phyloP scores from a whole-genome alignment of 2,113 vertebrate genomes.

The Xiphorhynchus elegans region DNA sequence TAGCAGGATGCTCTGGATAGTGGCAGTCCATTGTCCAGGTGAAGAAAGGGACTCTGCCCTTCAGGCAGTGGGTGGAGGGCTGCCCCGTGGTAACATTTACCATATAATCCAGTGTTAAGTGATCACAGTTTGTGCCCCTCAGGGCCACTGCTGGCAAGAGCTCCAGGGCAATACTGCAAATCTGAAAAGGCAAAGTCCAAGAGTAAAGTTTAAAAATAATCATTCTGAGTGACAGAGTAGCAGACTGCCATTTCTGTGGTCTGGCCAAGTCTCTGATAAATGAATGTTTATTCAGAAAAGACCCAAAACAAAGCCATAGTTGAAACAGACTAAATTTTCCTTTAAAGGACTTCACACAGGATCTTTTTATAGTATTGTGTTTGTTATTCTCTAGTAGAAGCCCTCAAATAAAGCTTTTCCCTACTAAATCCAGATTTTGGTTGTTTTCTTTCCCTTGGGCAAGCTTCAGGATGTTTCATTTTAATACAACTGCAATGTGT shows the following conservation, averaged over 20 bases:
- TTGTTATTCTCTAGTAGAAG: conserved; percentile 37
- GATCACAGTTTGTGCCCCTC: background rate
- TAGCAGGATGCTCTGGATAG: background rate
- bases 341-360: background rate
- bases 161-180: background rate
- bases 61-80: background rate
- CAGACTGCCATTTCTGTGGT: background rate
- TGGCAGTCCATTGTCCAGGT: fast-evolving
- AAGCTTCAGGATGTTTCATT: background rate
- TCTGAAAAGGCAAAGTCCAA: background rate
- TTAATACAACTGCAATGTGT: background rate
- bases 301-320: conserved; percentile 46
- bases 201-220: conserved; percentile 42
- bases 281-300: conserved; percentile 55
- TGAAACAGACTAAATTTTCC: conserved; percentile 18
- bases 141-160: fast-evolving
- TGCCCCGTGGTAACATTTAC: background rate
- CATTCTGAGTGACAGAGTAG: background rate
- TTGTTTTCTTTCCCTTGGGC: background rate
- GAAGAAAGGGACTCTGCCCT: background rate
- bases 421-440: background rate
- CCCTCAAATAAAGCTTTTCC: conserved; percentile 13
- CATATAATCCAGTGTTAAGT: background rate
- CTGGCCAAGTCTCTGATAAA: conserved; percentile 50
- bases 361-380: conserved; percentile 42